phyloP scores from a whole-genome alignment of 2,797 vertebrate genomes.

The Cyclura pinguis region DNA sequence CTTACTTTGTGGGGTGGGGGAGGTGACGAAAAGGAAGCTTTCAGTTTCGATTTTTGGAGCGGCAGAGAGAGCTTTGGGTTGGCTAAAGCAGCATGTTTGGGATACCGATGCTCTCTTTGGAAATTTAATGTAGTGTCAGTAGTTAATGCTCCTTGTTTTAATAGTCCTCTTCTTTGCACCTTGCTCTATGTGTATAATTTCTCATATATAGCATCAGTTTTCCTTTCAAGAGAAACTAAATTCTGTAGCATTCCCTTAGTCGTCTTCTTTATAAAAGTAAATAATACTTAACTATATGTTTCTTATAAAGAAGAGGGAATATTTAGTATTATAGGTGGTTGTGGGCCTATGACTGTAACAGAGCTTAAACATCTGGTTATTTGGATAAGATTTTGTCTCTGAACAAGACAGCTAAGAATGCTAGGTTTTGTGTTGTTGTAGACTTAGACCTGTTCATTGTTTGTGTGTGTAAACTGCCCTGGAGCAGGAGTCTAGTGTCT shows the following conservation, averaged over 20 bases:
- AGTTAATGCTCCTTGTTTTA: neutral
- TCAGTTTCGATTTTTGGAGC: neutral
- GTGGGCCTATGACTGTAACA: neutral
- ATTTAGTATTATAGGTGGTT: neutral
- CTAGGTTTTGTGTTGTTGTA: neutral
- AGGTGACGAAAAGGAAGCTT: neutral
- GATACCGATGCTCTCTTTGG: neutral
- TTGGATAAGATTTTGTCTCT: neutral
- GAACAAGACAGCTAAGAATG: neutral
- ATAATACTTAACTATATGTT: neutral
- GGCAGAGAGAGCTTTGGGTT: neutral
- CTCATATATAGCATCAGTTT: neutral
- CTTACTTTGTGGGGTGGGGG: neutral
- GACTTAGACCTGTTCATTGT: neutral
- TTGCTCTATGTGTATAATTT: neutral
- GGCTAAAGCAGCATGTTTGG: neutral
- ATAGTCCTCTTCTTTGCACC: neutral
- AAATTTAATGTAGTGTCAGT: neutral
- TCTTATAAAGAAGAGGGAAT: neutral
- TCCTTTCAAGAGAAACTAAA: neutral
- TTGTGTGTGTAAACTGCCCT: accelerated
- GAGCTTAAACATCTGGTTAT: neutral
- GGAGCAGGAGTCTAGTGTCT: neutral
- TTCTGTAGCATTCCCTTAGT: neutral
- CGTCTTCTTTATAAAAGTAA: neutral